Evolutionary conservation across 2,113 vertebrate genomes (phyloP).

Genomic region (Ranitomeya variabilis): DNA sequence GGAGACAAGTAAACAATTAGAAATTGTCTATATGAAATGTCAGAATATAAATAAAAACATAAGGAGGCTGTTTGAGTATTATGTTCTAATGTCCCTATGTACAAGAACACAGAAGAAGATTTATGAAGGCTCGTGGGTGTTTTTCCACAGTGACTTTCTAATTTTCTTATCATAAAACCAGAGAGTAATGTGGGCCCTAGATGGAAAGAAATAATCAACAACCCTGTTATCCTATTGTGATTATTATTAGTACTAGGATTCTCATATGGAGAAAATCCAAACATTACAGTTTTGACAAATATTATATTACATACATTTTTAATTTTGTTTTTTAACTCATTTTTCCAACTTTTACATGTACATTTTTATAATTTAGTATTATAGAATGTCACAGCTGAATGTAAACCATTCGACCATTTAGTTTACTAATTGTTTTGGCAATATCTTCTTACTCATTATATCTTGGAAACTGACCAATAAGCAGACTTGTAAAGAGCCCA

Average conservation of each 20-base stretch:
- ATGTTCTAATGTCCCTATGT: constrained; percentile 18
- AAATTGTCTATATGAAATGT: constrained; percentile 48
- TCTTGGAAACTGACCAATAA: no score
- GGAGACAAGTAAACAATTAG: constrained; percentile 29
- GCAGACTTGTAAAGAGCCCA: no score
- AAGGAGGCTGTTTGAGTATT: constrained; percentile 33
- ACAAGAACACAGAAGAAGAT: constrained; percentile 16
- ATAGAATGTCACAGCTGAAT: not conserved
- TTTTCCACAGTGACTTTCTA: not conserved
- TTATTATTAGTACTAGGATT: not conserved
- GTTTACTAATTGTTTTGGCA: no score
- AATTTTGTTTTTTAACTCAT: not conserved
- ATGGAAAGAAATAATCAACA: not conserved
- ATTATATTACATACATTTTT: not conserved
- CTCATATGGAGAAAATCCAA: not conserved
- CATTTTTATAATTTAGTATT: not conserved
- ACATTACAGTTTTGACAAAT: not conserved
- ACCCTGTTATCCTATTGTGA: not conserved
- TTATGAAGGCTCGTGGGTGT: constrained; percentile 33
- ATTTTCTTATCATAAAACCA: constrained; percentile 1
- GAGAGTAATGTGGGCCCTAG: not conserved
- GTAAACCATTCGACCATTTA: not conserved
- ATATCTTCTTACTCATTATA: no score
- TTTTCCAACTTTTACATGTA: not conserved
- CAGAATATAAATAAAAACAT: constrained; percentile 50